Conservation (phyloP, 2,888 invertebrate species). For the Malthinus flaveolus region DNA sequence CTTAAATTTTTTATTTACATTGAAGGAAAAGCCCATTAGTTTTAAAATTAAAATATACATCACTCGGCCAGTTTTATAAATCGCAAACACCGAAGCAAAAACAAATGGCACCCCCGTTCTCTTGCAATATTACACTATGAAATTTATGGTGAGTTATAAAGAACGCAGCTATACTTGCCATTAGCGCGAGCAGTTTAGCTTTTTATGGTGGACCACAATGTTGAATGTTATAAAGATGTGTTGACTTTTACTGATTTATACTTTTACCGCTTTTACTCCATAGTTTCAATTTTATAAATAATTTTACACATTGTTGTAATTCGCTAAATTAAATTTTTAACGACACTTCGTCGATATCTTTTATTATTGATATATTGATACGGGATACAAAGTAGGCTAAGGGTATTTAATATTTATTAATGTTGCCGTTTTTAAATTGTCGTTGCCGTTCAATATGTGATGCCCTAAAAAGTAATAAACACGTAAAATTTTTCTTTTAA, state of each 20-base stretch:
- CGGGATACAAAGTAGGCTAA: background rate
- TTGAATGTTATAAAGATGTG: constrained; percentile 46
- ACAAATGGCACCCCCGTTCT: constrained; percentile 50
- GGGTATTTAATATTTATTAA: constrained; percentile 1
- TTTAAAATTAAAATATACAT: constrained; percentile 56
- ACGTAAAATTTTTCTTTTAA: constrained; percentile 48
- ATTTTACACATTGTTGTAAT: background rate
- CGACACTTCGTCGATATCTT: too few relatives aligned
- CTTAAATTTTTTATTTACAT: constrained; percentile 51
- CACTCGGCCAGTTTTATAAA: constrained; percentile 41
- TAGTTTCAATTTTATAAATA: constrained; percentile 6
- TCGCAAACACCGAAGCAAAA: constrained; percentile 49
- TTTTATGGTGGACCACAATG: constrained; percentile 48
- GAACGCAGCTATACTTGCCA: constrained; percentile 49
- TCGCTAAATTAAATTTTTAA: background rate
- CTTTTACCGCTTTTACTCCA: constrained; percentile 25
- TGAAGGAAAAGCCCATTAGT: constrained; percentile 51
- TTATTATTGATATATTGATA: background rate
- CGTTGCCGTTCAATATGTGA: constrained; percentile 43
- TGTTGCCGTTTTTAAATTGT: constrained; percentile 38
- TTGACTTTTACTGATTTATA: constrained; percentile 47
- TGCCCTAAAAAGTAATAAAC: constrained; percentile 45
- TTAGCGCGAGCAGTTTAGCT: constrained; percentile 50
- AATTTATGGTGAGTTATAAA: constrained; percentile 53
- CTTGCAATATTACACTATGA: constrained; percentile 52